Percentiles rank a stretch among this genome's conserved stretches.
phyloP scores from a whole-genome alignment of 2,888 invertebrate species.

The Stegana nigrithorax region DNA sequence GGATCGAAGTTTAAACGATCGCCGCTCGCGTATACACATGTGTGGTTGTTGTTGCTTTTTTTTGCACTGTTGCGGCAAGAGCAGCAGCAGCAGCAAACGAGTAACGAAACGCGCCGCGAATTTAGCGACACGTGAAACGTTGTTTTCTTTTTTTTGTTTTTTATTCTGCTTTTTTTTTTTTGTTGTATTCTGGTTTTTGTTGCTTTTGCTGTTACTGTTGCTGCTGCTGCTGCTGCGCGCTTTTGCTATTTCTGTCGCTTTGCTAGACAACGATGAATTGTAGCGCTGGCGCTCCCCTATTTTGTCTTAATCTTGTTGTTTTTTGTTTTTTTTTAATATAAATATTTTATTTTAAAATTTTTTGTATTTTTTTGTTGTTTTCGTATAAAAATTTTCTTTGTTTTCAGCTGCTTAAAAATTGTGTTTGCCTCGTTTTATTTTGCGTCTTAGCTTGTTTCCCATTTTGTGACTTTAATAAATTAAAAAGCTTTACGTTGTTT shows the following conservation, averaged over 20 bases:
- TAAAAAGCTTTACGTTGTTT: too few species aligned
- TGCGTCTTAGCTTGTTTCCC: too few species aligned
- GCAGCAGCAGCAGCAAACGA: too few species aligned
- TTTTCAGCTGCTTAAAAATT: background rate
- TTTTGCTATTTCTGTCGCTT: too few species aligned
- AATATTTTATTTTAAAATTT: background rate
- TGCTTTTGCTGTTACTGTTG: constrained; percentile 17
- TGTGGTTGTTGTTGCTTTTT: constrained; percentile 31
- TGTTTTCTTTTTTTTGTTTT: background rate
- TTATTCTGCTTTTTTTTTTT: too few species aligned
- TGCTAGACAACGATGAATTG: background rate
- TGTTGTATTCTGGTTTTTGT: constrained; percentile 13
- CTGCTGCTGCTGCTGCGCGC: background rate
- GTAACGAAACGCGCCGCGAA: background rate
- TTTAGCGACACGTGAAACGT: constrained; percentile 11
- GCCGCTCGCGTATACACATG: constrained; percentile 39
- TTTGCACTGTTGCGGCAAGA: constrained; percentile 1
- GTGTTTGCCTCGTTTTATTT: constrained; percentile 3
- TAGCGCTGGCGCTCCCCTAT: constrained; percentile 35
- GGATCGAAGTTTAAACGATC: constrained; percentile 41
- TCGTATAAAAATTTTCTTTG: background rate
- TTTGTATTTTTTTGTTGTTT: background rate
- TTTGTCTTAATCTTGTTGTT: background rate
- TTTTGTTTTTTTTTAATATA: background rate
- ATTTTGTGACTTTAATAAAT: too few species aligned